phyloP scores from a whole-genome alignment of 2,888 invertebrate species.

The Augochlorella aurata region DNA sequence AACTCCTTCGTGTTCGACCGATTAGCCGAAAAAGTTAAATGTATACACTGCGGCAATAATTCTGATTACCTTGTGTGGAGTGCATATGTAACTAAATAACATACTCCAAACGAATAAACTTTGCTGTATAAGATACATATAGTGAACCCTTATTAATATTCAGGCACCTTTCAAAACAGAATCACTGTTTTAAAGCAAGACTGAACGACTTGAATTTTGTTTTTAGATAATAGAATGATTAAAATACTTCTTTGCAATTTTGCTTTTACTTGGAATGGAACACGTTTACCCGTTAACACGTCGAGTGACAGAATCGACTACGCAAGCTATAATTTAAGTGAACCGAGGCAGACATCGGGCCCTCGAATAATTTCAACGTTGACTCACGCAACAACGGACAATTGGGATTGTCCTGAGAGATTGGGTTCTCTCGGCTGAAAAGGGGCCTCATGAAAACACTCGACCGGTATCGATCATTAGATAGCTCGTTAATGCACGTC shows the following conservation, averaged over 20 bases:
- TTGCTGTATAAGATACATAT: too few species aligned
- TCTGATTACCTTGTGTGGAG: background rate
- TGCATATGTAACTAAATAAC: too few species aligned
- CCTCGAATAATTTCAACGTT: background rate
- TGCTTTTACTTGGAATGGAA: too few species aligned
- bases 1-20: background rate
- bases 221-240: too few species aligned
- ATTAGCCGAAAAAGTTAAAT: background rate
- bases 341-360: background rate
- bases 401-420: background rate
- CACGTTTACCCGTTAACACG: too few species aligned
- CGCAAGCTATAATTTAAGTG: background rate
- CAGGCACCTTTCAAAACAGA: too few species aligned
- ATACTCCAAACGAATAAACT: too few species aligned
- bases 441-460: background rate
- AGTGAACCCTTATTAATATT: too few species aligned
- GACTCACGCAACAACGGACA: background rate
- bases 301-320: background rate
- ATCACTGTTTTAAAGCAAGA: too few species aligned
- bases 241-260: too few species aligned
- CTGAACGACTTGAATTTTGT: too few species aligned
- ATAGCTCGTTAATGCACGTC: background rate
- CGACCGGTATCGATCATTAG: background rate
- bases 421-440: background rate
- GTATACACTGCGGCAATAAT: background rate